These are phyloP conservation scores for Phaethornis superciliosus DNA, from an alignment of 2,113 vertebrate genomes.

Conservation along the genomic window DNA sequence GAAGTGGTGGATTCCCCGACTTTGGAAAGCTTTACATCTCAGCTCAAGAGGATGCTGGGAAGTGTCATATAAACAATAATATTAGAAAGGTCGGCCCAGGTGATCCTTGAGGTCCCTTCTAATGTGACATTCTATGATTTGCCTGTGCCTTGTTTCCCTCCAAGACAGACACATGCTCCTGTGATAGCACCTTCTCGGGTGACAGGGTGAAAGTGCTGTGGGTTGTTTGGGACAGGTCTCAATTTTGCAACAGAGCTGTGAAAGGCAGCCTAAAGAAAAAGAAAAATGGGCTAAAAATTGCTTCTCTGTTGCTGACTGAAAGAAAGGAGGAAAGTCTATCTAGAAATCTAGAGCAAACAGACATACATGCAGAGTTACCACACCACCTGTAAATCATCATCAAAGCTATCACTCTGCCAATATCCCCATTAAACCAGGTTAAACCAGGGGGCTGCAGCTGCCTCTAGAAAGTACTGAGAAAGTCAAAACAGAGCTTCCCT, in stretches of 20 bases:
- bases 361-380: background rate
- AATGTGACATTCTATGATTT: background rate
- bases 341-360: background rate
- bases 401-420: background rate
- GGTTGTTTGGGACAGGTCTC: background rate
- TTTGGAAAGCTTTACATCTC: no score
- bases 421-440: no score
- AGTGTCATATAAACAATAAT: no score
- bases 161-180: background rate
- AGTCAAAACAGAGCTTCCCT: background rate
- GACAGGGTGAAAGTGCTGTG: background rate
- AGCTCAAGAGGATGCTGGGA: no score
- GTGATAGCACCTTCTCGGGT: background rate
- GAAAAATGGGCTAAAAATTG: background rate
- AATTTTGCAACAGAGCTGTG: fast-evolving
- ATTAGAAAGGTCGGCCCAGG: no score
- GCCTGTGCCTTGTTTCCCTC: background rate
- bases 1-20: no score
- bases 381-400: background rate
- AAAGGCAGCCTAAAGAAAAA: background rate
- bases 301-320: background rate
- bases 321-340: background rate
- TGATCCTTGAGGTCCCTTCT: no score
- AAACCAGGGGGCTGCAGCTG: background rate
- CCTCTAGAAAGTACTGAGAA: background rate